Percentiles rank a stretch among this genome's conserved stretches.
Conservation (phyloP, 2,113 vertebrate genomes). For the Hippocampus abdominalis region DNA sequence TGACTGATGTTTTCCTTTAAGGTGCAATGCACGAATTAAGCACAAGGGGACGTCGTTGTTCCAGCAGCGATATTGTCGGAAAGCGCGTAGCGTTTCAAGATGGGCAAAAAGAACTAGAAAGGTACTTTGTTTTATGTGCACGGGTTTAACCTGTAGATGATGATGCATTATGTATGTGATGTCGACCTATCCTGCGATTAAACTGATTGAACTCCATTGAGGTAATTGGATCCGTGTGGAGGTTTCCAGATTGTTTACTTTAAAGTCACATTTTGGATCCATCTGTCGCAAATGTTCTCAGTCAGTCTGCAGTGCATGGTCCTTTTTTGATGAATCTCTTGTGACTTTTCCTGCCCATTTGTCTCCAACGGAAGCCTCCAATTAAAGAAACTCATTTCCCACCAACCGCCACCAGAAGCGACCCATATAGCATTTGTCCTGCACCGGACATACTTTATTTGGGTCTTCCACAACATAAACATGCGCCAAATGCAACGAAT, state of each 20-base stretch:
- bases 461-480: not conserved
- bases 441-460: not conserved
- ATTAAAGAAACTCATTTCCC: slow-evolving; percentile 54
- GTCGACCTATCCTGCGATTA: not conserved
- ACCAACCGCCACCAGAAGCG: not conserved
- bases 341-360: slow-evolving; percentile 24
- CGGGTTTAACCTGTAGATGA: not conserved
- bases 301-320: not conserved
- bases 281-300: not conserved
- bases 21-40: not conserved
- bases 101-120: not conserved
- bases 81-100: not conserved
- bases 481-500: not conserved
- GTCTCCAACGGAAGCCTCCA: slow-evolving; percentile 54
- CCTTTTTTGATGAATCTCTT: slow-evolving; percentile 3
- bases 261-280: not conserved
- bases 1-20: not conserved
- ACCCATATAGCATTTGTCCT: not conserved
- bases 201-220: not conserved
- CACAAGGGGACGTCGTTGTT: slow-evolving; percentile 24
- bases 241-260: not conserved
- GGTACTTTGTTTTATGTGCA: not conserved
- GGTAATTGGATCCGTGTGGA: not conserved
- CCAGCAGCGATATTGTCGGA: not conserved
- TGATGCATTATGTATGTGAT: not conserved